phyloP scores from a whole-genome alignment of 53 echinoderm and acorn worm species.

The Hippasteria phrygiana region DNA sequence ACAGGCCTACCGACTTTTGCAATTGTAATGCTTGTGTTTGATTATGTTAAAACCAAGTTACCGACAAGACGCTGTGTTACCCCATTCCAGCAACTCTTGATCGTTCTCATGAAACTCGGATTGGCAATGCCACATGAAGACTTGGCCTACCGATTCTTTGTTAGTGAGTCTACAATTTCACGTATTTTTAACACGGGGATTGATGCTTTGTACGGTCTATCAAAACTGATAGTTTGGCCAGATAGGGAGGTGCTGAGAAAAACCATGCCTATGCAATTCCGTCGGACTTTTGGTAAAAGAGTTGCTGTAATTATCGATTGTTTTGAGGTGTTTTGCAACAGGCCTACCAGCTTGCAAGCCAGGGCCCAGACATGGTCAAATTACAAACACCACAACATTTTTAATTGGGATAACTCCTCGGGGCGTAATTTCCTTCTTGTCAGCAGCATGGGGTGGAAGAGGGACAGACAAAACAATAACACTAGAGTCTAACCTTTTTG shows the following conservation, averaged over 20 bases:
- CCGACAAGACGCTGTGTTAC: slow-evolving; percentile 12
- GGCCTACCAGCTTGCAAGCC: slow-evolving; percentile 33
- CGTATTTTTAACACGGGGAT: slow-evolving; percentile 8
- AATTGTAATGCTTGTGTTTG: slow-evolving; percentile 9
- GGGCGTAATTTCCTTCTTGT: slow-evolving; percentile 49
- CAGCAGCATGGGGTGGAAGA: slow-evolving; percentile 48
- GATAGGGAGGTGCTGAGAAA: slow-evolving; percentile 14
- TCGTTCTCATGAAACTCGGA: slow-evolving; percentile 32
- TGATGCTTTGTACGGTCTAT: slow-evolving; percentile 8
- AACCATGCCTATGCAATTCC: slow-evolving; percentile 50
- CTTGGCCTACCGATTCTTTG: slow-evolving; percentile 18
- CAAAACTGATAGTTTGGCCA: slow-evolving; percentile 41
- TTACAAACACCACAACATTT: slow-evolving; percentile 65
- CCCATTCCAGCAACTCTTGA: slow-evolving; percentile 12
- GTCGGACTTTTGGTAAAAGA: slow-evolving; percentile 32
- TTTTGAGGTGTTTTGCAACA: slow-evolving; percentile 35
- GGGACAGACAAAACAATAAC: slow-evolving; percentile 58
- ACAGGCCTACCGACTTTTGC: slow-evolving; percentile 15
- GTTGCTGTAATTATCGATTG: slow-evolving; percentile 59
- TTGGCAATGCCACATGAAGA: slow-evolving; percentile 12
- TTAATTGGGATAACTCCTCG: slow-evolving; percentile 38
- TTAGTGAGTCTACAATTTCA: slow-evolving; percentile 1
- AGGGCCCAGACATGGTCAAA: slow-evolving; percentile 51
- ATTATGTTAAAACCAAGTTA: slow-evolving; percentile 9
- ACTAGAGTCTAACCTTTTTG: slow-evolving; percentile 15